These are phyloP conservation scores for Dendrocincla tyrannina DNA, from an alignment of 2,797 vertebrate species.

Conservation along the genomic window DNA sequence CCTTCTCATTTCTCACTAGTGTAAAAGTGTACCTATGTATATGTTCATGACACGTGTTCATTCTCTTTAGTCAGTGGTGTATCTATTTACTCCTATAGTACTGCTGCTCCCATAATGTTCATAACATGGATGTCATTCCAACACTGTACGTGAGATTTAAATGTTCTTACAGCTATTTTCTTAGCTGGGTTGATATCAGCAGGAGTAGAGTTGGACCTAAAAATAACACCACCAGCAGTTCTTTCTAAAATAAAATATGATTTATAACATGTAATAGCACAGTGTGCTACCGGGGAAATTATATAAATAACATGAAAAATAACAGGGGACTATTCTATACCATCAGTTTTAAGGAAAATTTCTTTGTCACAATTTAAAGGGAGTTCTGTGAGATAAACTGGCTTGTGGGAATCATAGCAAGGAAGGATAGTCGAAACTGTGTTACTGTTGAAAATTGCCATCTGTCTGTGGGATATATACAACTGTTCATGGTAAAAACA, in stretches of 20 bases:
- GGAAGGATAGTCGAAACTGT: not conserved
- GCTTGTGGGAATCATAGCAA: not conserved
- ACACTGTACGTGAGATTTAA: not conserved
- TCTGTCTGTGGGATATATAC: not conserved
- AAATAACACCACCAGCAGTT: constrained; percentile 30
- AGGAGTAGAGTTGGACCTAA: constrained; percentile 4
- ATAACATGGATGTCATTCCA: not conserved
- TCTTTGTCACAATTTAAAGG: not conserved
- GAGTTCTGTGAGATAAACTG: not conserved
- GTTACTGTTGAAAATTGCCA: not conserved
- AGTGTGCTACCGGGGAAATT: not conserved
- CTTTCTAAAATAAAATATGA: constrained; percentile 12
- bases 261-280: constrained; percentile 3
- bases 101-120: not conserved
- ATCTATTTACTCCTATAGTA: not conserved
- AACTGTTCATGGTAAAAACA: not conserved
- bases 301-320: constrained; percentile 25
- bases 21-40: not conserved
- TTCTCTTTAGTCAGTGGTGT: not conserved
- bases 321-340: not conserved
- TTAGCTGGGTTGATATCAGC: constrained; percentile 4
- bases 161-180: constrained; percentile 17
- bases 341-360: not conserved
- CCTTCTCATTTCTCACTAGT: not conserved
- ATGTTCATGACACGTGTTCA: not conserved